Evolutionary conservation across 2,797 vertebrate genomes (phyloP).

Genomic region (Leuciscus waleckii): DNA sequence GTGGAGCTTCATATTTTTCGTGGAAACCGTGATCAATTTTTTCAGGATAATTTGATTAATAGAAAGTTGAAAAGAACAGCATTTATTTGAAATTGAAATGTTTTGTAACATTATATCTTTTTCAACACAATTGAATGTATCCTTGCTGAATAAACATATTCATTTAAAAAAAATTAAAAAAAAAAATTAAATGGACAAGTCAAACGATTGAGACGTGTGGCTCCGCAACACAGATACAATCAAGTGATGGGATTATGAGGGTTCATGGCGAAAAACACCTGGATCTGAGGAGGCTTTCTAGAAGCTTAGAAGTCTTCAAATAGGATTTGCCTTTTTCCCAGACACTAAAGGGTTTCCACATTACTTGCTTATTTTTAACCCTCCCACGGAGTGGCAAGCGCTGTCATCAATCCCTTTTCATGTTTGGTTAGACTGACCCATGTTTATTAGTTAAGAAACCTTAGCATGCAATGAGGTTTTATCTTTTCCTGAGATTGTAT

Average conservation of each 20-base stretch:
- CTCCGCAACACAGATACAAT: background rate
- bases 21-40: background rate
- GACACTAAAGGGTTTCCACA: slow-evolving; percentile 35
- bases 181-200: background rate
- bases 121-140: background rate
- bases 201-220: background rate
- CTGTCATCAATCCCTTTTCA: slow-evolving; percentile 32
- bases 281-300: slow-evolving; percentile 25
- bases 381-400: slow-evolving; percentile 13
- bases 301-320: slow-evolving; percentile 5
- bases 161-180: background rate
- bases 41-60: background rate
- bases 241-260: slow-evolving; percentile 7
- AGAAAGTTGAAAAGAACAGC: background rate
- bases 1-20: background rate
- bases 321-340: slow-evolving; percentile 55
- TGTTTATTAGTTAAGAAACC: slow-evolving; percentile 31
- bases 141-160: background rate
- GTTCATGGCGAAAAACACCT: background rate
- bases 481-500: background rate
- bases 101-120: background rate
- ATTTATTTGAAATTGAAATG: background rate
- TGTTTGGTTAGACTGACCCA: slow-evolving; percentile 34
- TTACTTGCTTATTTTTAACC: slow-evolving; percentile 53
- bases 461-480: slow-evolving; percentile 13